phyloP scores from a whole-genome alignment of 1,140 invertebrate species.

The Spodoptera litura region DNA sequence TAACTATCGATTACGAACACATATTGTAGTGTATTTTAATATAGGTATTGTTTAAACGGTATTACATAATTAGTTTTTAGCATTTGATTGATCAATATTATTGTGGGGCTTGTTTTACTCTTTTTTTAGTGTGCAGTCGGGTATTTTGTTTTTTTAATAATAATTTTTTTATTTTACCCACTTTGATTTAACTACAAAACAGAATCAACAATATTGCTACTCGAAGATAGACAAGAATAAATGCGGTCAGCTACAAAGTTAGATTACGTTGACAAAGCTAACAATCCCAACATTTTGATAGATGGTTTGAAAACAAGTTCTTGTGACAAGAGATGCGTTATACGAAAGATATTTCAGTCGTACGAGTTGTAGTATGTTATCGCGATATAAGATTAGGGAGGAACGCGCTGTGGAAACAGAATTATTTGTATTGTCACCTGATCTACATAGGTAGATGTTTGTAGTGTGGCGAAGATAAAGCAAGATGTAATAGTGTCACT shows the following conservation, averaged over 20 bases:
- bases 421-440: slow-evolving; percentile 79
- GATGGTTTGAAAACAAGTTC: slow-evolving; percentile 22
- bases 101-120: no score
- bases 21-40: no score
- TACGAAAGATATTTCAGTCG: slow-evolving; percentile 68
- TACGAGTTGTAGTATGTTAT: slow-evolving; percentile 67
- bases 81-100: no score
- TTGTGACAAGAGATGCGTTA: slow-evolving; percentile 54
- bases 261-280: slow-evolving; percentile 25
- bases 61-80: no score
- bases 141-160: no score
- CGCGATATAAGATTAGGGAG: slow-evolving; percentile 76
- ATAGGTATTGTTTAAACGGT: no score
- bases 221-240: slow-evolving; percentile 20
- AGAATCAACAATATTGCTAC: slow-evolving; percentile 32
- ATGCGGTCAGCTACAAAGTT: slow-evolving; percentile 3
- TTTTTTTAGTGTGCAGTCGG: no score
- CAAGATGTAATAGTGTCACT: slow-evolving; percentile 61
- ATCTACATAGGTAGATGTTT: slow-evolving; percentile 74
- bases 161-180: no score
- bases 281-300: slow-evolving; percentile 20
- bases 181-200: slow-evolving; percentile 29
- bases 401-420: slow-evolving; percentile 79
- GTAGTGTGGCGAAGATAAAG: slow-evolving; percentile 68
- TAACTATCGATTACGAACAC: no score